These are phyloP conservation scores for Cinclus mexicanus DNA, from an alignment of 2,113 vertebrate genomes.

Conservation along the genomic window DNA sequence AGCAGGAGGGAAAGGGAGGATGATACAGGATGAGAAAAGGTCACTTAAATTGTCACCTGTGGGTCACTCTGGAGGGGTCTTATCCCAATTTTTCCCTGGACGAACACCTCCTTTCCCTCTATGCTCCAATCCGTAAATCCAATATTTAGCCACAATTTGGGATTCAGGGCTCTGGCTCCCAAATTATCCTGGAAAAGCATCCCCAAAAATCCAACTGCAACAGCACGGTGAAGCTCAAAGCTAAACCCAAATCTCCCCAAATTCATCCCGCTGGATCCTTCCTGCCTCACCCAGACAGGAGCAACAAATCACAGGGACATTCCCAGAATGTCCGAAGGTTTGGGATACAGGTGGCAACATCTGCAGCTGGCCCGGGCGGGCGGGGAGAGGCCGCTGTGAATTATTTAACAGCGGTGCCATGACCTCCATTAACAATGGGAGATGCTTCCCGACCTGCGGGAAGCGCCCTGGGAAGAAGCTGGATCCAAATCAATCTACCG, in stretches of 20 bases:
- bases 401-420: constrained; percentile 86
- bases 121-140: neutral
- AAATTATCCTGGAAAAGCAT: neutral
- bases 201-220: neutral
- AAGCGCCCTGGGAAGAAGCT: constrained; percentile 79
- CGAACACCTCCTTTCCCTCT: neutral
- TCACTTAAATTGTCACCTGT: neutral
- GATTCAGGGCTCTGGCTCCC: neutral
- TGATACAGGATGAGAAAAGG: neutral
- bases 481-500: constrained; percentile 71
- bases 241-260: fast-evolving
- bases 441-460: constrained; percentile 80
- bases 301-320: neutral
- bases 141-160: neutral
- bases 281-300: neutral
- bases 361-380: constrained; percentile 78
- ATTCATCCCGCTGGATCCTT: fast-evolving
- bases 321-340: neutral
- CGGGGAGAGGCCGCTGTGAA: constrained; percentile 82
- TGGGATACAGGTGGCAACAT: constrained; percentile 73
- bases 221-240: fast-evolving
- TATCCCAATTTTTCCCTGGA: neutral
- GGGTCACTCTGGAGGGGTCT: too few species aligned
- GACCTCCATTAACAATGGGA: constrained; percentile 82
- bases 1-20: neutral